Evolutionary conservation across 2,113 vertebrate genomes (phyloP).

Genomic region (Caranx melampygus): DNA sequence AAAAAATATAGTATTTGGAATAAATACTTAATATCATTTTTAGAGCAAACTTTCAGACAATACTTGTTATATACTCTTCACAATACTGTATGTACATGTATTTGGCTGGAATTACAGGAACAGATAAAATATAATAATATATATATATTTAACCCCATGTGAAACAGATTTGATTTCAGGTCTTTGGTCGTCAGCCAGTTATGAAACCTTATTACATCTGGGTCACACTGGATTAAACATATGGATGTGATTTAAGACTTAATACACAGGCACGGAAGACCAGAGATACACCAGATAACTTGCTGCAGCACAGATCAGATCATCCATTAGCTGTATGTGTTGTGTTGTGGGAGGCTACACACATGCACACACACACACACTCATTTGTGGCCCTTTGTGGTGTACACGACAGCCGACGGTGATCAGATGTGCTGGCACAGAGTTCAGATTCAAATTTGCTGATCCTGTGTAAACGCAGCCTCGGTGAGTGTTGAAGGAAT

Average conservation of each 20-base stretch:
- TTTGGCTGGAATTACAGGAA: conserved; percentile 74
- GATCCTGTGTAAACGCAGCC: conserved; percentile 31
- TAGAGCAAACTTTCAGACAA: conserved; percentile 77
- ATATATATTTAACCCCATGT: conserved; percentile 58
- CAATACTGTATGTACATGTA: conserved; percentile 79
- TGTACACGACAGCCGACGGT: conserved; percentile 16
- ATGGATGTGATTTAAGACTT: conserved; percentile 45
- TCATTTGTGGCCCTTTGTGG: not conserved
- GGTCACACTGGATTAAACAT: conserved; percentile 71
- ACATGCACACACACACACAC: not conserved
- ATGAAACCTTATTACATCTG: conserved; percentile 61
- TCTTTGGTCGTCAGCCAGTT: conserved; percentile 70
- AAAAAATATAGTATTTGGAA: conserved; percentile 84
- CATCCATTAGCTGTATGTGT: conserved; percentile 17
- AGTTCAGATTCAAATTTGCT: conserved; percentile 15
- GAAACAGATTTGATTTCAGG: conserved; percentile 62
- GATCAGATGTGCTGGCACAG: conserved; percentile 21
- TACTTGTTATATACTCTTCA: conserved; percentile 79
- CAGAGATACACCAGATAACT: conserved; percentile 57
- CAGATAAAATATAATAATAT: conserved; percentile 42
- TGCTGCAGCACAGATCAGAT: conserved; percentile 43
- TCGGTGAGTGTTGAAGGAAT: conserved; percentile 12
- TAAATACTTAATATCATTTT: conserved; percentile 81
- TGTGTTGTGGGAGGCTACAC: conserved; percentile 12
- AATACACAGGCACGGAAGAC: conserved; percentile 71